These are phyloP conservation scores for Antheraea assamensis DNA, from an alignment of 2,888 invertebrate genomes.

Conservation along the genomic window DNA sequence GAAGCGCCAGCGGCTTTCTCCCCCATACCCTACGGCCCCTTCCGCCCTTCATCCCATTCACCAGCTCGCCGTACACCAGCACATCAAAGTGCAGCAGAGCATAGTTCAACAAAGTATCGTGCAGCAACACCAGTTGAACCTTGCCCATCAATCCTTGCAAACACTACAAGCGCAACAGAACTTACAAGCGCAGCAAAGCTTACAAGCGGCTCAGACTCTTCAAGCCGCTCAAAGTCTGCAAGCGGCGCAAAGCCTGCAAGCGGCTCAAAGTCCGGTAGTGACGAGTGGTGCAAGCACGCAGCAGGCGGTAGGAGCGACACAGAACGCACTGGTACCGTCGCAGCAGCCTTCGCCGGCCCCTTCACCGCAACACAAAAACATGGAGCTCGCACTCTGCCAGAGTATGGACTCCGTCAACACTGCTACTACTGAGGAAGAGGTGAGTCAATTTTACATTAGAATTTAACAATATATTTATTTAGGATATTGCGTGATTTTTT, in stretches of 20 bases:
- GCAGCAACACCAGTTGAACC: slow-evolving; percentile 76
- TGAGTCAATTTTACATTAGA: slow-evolving; percentile 68
- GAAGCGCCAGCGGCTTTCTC: slow-evolving; percentile 84
- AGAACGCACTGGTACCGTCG: slow-evolving; percentile 74
- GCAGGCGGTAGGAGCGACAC: slow-evolving; percentile 66
- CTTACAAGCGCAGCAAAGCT: slow-evolving; percentile 54
- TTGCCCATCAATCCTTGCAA: slow-evolving; percentile 75
- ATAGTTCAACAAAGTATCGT: slow-evolving; percentile 77
- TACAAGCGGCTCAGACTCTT: slow-evolving; percentile 49
- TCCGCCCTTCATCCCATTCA: slow-evolving; percentile 72
- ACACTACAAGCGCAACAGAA: slow-evolving; percentile 66
- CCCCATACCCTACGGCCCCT: slow-evolving; percentile 80
- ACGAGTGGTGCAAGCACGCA: slow-evolving; percentile 68
- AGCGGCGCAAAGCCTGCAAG: slow-evolving; percentile 52
- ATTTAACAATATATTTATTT: neutral
- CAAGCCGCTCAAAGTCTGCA: slow-evolving; percentile 61
- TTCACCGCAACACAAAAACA: slow-evolving; percentile 76
- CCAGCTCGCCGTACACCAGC: slow-evolving; percentile 76
- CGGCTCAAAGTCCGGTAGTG: slow-evolving; percentile 64
- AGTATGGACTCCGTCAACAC: slow-evolving; percentile 99
- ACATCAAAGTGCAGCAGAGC: slow-evolving; percentile 77
- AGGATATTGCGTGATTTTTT: neutral
- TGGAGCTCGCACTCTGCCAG: slow-evolving; percentile 92
- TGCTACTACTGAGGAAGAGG: slow-evolving; percentile 98
- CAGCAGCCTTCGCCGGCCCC: slow-evolving; percentile 71